Evolutionary conservation across 2,888 invertebrate species (phyloP).

Genomic region (Elegia similella): DNA sequence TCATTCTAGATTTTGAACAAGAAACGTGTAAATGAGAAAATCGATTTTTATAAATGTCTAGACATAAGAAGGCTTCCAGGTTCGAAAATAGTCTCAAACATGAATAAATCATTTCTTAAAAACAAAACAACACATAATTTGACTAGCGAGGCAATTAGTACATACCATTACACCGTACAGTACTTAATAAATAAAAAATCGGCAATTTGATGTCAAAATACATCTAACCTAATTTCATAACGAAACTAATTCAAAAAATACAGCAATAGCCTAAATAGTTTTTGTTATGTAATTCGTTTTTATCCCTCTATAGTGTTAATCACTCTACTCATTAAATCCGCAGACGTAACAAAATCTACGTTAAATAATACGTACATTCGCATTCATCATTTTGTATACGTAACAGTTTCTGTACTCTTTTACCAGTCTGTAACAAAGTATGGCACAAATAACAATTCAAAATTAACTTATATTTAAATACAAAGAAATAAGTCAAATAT

Average conservation of each 20-base stretch:
- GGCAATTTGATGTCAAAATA: no score
- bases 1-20: no score
- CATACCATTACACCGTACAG: not conserved
- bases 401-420: not conserved
- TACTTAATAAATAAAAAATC: not conserved
- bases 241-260: no score
- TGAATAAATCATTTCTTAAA: constrained; percentile 31
- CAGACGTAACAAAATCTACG: not conserved
- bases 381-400: not conserved
- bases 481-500: no score
- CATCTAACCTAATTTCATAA: no score
- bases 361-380: not conserved
- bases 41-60: no score
- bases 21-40: no score
- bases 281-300: no score
- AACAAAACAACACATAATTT: constrained; percentile 45
- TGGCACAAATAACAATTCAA: constrained; percentile 1
- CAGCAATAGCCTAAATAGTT: no score
- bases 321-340: no score
- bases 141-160: constrained; percentile 53
- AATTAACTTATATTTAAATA: no score
- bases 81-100: constrained; percentile 21
- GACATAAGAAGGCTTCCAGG: not conserved
- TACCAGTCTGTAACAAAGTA: not conserved
- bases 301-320: no score